Evolutionary conservation across 2,113 vertebrate species (phyloP).

Genomic region (Polypterus bichir): DNA sequence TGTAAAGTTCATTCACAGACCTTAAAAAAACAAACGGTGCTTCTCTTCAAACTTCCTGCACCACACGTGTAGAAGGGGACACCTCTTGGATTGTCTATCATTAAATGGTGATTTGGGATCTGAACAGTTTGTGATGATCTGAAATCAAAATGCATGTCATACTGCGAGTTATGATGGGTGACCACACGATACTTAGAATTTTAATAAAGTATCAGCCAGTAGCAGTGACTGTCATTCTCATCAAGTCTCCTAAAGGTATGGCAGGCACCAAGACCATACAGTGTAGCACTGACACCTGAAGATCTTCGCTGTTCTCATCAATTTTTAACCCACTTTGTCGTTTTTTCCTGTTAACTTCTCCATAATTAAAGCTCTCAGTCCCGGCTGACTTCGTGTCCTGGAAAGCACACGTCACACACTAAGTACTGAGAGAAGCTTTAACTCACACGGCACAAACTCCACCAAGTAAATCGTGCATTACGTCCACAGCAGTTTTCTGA

Average conservation of each 20-base stretch:
- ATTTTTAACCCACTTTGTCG: conserved; percentile 8
- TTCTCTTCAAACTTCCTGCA: conserved; percentile 10
- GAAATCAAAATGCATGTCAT: conserved; percentile 9
- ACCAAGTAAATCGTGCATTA: conserved; percentile 19
- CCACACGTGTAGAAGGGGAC: conserved; percentile 6
- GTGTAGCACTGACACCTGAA: conserved; percentile 1
- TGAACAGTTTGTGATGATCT: conserved; percentile 14
- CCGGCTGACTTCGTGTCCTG: conserved; percentile 12
- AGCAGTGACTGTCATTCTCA: conserved; percentile 7
- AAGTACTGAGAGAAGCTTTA: conserved; percentile 18
- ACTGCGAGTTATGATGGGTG: conserved; percentile 1
- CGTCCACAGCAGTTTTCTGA: conserved; percentile 16
- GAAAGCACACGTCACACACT: conserved; percentile 5
- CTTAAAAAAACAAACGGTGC: conserved; percentile 7
- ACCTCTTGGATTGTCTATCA: conserved; percentile 4
- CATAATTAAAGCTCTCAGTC: conserved; percentile 11
- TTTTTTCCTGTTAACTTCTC: conserved; percentile 10
- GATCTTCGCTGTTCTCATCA: conserved; percentile 6
- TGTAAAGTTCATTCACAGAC: conserved; percentile 8
- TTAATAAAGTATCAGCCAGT: conserved; percentile 1
- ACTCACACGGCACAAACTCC: conserved; percentile 12
- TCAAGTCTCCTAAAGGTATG: conserved; percentile 16
- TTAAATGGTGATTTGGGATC: conserved; percentile 13
- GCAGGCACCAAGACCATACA: neutral
- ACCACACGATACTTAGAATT: conserved; percentile 9